Evolutionary conservation across 2,888 invertebrate species (phyloP).

Genomic region (Octodonta nipae): DNA sequence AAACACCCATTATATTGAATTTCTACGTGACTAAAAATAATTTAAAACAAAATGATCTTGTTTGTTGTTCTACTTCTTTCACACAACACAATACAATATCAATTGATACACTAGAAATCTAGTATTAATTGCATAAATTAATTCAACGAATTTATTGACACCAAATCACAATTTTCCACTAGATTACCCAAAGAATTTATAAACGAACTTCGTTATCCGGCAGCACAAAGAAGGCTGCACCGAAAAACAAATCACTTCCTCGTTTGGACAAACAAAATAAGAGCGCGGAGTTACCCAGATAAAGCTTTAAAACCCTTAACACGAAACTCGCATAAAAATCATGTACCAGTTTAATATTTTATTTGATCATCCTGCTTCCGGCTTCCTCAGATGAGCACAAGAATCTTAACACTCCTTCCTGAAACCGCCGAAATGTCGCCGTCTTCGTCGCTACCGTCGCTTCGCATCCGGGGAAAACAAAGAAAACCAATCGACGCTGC

Average conservation of each 20-base stretch:
- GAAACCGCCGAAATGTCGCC: slow-evolving; percentile 4
- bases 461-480: slow-evolving; percentile 11
- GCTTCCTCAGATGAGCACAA: slow-evolving; percentile 30
- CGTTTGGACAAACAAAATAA: slow-evolving; percentile 19
- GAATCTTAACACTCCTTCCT: slow-evolving; percentile 20
- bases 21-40: too few species aligned
- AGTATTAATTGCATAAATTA: too few species aligned
- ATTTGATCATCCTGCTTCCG: slow-evolving; percentile 32
- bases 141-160: too few species aligned
- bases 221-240: not conserved
- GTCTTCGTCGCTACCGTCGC: slow-evolving; percentile 3
- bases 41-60: too few species aligned
- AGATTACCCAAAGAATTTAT: too few species aligned
- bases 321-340: slow-evolving; percentile 36
- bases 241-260: slow-evolving; percentile 17
- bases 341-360: slow-evolving; percentile 36
- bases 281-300: slow-evolving; percentile 12
- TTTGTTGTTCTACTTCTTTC: too few species aligned
- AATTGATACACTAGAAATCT: too few species aligned
- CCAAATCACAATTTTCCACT: too few species aligned
- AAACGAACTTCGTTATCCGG: not conserved
- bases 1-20: too few species aligned
- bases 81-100: too few species aligned
- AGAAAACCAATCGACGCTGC: slow-evolving; percentile 11
- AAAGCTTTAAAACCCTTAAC: slow-evolving; percentile 31